Evolutionary conservation across 2,797 vertebrate genomes (phyloP).

Genomic region (Bryconaethiops microstoma): DNA sequence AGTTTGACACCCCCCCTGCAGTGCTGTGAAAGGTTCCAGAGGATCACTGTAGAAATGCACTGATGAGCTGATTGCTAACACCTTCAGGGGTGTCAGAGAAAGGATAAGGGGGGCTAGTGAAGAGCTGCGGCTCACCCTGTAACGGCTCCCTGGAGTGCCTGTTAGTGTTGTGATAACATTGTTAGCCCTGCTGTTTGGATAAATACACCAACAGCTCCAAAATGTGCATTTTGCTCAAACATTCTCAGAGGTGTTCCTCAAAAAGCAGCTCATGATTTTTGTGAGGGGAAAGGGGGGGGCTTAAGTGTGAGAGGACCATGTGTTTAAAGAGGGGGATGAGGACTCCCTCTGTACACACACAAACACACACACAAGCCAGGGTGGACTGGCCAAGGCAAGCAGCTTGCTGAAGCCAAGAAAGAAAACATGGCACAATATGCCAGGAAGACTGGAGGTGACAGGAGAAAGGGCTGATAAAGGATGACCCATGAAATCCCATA

Average conservation of each 20-base stretch:
- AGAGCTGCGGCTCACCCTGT: constrained; percentile 42
- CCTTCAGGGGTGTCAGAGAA: constrained; percentile 53
- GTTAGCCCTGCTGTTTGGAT: constrained; percentile 42
- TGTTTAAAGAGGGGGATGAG: constrained; percentile 49
- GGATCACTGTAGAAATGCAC: constrained; percentile 54
- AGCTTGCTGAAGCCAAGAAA: constrained; percentile 52
- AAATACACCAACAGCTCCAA: constrained; percentile 42
- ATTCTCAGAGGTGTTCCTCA: constrained; percentile 43
- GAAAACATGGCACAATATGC: constrained; percentile 59
- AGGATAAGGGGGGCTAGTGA: constrained; percentile 57
- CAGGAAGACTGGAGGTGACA: constrained; percentile 59
- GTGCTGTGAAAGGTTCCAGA: constrained; percentile 44
- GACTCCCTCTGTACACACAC: constrained; percentile 45
- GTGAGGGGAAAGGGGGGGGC: constrained; percentile 6
- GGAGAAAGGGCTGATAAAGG: constrained; percentile 56
- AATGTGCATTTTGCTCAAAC: constrained; percentile 51
- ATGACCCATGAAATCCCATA: constrained; percentile 55
- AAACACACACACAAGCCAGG: constrained; percentile 40
- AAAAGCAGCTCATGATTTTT: constrained; percentile 48
- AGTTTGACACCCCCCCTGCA: constrained; percentile 30
- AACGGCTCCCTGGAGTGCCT: constrained; percentile 38
- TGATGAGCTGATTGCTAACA: constrained; percentile 56
- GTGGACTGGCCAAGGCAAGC: constrained; percentile 48
- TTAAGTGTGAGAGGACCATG: constrained; percentile 45
- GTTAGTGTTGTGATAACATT: constrained; percentile 59